Conservation (phyloP, 2,113 vertebrate species). For the Pteruthius melanotis region DNA sequence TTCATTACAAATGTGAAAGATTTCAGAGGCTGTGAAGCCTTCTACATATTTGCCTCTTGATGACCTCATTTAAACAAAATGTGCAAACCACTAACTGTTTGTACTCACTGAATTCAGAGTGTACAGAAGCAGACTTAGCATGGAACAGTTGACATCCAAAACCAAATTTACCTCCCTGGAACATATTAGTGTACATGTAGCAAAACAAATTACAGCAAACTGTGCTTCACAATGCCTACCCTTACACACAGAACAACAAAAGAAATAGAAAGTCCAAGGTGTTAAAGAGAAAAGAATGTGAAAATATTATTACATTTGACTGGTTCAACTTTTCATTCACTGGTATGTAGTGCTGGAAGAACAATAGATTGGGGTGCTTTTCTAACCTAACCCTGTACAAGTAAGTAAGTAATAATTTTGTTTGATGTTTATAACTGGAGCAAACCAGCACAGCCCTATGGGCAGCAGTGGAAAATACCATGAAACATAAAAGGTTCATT, state of each 20-base stretch:
- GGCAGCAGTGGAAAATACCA: neutral
- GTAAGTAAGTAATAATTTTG: neutral
- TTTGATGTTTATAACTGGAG: neutral
- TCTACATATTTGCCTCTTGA: neutral
- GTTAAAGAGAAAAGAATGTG: neutral
- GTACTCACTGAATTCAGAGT: neutral
- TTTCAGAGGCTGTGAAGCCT: neutral
- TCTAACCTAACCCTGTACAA: neutral
- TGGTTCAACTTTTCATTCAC: neutral
- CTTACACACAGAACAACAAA: neutral
- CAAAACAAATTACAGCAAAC: neutral
- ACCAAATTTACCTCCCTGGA: neutral
- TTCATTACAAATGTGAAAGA: neutral
- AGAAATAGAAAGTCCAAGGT: neutral
- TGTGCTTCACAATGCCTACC: neutral
- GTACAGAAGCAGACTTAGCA: neutral
- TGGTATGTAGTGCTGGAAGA: neutral
- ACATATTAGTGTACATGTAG: neutral
- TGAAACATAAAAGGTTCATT: neutral
- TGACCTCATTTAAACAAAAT: neutral
- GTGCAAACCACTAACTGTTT: neutral
- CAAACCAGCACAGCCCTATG: neutral
- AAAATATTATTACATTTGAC: neutral
- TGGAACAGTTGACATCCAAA: neutral
- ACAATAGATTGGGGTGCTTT: neutral